phyloP scores from a whole-genome alignment of 2,113 vertebrate species.

The Dendropsophus ebraccatus region DNA sequence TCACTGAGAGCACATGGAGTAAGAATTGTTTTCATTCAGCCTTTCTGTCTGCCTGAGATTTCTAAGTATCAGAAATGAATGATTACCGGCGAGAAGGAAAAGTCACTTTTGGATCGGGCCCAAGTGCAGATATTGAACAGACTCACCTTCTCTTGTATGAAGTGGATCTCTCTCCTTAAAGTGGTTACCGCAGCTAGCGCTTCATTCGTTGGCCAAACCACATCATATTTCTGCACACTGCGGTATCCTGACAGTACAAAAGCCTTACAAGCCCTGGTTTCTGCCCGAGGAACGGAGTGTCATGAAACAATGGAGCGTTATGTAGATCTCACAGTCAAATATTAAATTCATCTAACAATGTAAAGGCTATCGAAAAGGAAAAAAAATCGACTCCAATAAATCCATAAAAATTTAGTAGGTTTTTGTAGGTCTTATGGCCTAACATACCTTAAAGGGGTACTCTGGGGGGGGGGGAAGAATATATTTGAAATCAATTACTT shows the following conservation, averaged over 20 bases:
- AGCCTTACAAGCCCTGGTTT: neutral
- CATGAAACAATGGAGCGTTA: neutral
- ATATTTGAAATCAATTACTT: no score
- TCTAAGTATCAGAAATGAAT: conserved; percentile 40
- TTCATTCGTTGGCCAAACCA: conserved; percentile 37
- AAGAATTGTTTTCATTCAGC: conserved; percentile 40
- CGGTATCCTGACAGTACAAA: neutral
- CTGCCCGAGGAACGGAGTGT: neutral
- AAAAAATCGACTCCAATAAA: neutral
- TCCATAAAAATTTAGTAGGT: neutral
- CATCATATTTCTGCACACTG: conserved; percentile 24
- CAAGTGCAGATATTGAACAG: conserved; percentile 41
- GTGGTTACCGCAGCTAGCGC: conserved; percentile 28
- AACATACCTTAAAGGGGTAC: neutral
- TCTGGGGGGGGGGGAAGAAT: no score
- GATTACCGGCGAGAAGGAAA: conserved; percentile 31
- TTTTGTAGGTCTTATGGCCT: neutral
- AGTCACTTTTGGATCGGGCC: conserved; percentile 28
- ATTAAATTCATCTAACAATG: neutral
- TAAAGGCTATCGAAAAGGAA: neutral
- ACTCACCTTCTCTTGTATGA: conserved; percentile 42
- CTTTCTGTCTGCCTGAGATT: conserved; percentile 28
- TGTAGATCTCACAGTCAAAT: neutral
- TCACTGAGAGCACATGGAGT: conserved; percentile 45
- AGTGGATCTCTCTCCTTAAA: conserved; percentile 35